phyloP scores from a whole-genome alignment of 2,113 vertebrate genomes.

The pig (Sus scrofa) region DNA sequence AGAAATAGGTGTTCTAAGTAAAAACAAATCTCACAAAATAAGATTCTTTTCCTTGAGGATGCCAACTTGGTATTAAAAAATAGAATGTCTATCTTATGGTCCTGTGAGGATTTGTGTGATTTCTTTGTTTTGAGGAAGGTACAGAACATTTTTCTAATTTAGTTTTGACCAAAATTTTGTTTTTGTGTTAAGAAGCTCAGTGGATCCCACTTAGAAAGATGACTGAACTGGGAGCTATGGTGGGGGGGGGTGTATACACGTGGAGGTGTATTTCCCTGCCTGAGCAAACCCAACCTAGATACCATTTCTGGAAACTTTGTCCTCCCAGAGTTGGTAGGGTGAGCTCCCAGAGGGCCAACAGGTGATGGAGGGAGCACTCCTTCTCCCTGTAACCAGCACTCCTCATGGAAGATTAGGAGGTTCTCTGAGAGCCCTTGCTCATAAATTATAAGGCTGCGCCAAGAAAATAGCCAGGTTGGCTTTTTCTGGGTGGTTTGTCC shows the following conservation, averaged over 20 bases:
- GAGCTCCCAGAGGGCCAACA: background rate
- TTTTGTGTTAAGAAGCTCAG: background rate
- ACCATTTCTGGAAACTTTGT: background rate
- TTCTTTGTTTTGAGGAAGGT: constrained; percentile 22
- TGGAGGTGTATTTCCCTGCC: background rate
- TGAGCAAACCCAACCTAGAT: background rate
- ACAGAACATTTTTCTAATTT: background rate
- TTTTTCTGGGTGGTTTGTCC: constrained; percentile 46
- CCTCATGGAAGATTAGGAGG: background rate
- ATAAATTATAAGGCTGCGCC: constrained; percentile 46
- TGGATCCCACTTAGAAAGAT: background rate
- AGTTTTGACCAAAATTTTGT: background rate
- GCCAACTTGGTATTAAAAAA: background rate
- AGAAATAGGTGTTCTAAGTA: background rate
- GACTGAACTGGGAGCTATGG: fast-evolving
- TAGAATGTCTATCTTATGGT: background rate
- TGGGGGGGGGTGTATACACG: fast-evolving
- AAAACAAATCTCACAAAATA: background rate
- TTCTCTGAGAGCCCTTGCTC: background rate
- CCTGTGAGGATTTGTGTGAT: background rate
- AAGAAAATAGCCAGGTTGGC: constrained; percentile 61
- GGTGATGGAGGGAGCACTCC: background rate
- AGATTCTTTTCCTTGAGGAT: background rate
- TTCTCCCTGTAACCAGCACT: background rate
- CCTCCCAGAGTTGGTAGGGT: background rate